These are phyloP conservation scores for Eilema sororculum DNA, from an alignment of 2,888 invertebrate genomes.

Conservation along the genomic window DNA sequence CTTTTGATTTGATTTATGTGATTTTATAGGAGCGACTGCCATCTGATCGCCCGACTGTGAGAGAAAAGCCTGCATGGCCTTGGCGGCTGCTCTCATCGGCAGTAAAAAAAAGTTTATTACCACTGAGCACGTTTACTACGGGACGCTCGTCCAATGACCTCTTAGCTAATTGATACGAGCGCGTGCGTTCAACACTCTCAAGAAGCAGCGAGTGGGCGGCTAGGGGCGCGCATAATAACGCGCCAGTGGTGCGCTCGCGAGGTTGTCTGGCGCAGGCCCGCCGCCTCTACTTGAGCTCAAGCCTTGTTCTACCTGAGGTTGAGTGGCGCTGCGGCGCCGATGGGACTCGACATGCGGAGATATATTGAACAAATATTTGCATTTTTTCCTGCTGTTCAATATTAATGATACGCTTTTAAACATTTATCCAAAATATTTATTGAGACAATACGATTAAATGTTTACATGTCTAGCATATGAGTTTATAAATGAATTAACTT, in stretches of 20 bases:
- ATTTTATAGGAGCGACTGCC: too few species aligned
- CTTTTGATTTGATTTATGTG: too few species aligned
- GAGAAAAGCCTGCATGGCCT: background rate
- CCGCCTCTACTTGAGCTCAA: background rate
- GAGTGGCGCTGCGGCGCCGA: background rate
- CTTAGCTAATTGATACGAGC: background rate
- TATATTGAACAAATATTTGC: constrained; percentile 7
- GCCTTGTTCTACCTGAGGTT: background rate
- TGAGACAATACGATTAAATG: background rate
- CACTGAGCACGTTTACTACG: background rate
- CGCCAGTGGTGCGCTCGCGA: background rate
- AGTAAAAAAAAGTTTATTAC: too few species aligned
- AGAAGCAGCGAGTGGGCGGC: background rate
- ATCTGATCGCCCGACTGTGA: too few species aligned
- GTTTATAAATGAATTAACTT: background rate
- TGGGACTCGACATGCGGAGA: background rate
- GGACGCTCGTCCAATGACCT: too few species aligned
- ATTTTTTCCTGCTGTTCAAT: constrained; percentile 15
- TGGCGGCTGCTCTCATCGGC: background rate
- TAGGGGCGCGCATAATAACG: background rate
- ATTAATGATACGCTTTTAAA: constrained; percentile 12
- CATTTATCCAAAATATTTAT: background rate
- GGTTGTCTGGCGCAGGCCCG: background rate
- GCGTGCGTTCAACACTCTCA: background rate
- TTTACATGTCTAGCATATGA: background rate